Percentiles rank a stretch among this genome's conserved stretches.
These are phyloP conservation scores for Aphodius granarius DNA, from an alignment of 2,888 invertebrate genomes.

Conservation along the genomic window DNA sequence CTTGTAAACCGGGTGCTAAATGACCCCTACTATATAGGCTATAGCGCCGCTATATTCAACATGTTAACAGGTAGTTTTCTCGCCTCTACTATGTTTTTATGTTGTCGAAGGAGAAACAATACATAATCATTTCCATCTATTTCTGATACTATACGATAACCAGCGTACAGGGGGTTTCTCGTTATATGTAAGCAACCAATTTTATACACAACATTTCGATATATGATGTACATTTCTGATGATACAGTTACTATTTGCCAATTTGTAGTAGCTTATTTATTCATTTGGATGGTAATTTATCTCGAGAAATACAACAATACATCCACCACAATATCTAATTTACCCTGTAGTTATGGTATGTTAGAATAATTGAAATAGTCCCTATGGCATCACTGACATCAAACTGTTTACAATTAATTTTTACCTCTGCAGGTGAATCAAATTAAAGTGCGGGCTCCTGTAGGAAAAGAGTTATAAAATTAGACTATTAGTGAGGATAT, in stretches of 20 bases:
- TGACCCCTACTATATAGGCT: conserved; percentile 18
- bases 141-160: too few species aligned
- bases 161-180: not conserved
- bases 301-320: too few species aligned
- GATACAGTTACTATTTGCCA: too few species aligned
- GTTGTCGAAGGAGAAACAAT: not conserved
- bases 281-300: too few species aligned
- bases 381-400: not conserved
- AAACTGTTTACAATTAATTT: not conserved
- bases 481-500: not conserved
- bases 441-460: not conserved
- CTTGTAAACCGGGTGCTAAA: conserved; percentile 24
- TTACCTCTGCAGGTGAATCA: not conserved
- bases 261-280: too few species aligned
- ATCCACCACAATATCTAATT: too few species aligned
- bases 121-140: not conserved
- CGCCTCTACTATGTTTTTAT: conserved; percentile 1
- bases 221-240: too few species aligned
- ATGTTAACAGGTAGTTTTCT: conserved; percentile 23
- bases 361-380: not conserved
- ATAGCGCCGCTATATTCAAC: too few species aligned
- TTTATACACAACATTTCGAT: too few species aligned
- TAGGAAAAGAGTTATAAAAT: not conserved
- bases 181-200: not conserved
- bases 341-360: not conserved